Evolutionary conservation across 1,140 invertebrate genomes (phyloP).

Genomic region (Aphis craccivora): DNA sequence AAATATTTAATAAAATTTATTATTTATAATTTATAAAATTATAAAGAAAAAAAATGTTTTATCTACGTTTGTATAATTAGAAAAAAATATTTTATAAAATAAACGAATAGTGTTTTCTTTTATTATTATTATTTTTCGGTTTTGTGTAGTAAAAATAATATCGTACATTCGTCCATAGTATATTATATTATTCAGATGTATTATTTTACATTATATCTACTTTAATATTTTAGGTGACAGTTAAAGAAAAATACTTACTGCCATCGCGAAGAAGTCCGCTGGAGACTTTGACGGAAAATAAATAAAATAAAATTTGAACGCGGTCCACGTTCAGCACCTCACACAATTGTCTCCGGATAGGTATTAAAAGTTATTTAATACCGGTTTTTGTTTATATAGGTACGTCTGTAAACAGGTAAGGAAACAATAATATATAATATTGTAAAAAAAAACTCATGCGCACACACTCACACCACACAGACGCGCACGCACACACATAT

Average conservation of each 20-base stretch:
- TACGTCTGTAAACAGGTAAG: slow-evolving; percentile 30
- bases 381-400: slow-evolving; percentile 44
- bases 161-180: not conserved
- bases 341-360: not conserved
- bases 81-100: not conserved
- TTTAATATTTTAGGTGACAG: not conserved
- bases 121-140: not conserved
- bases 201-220: not conserved
- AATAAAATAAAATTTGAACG: not conserved
- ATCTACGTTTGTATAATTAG: not conserved
- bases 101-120: not conserved
- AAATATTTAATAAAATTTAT: too few relatives aligned
- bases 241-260: slow-evolving; percentile 16
- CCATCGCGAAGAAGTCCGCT: not conserved
- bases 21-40: too few relatives aligned
- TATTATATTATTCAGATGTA: not conserved
- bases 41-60: not conserved
- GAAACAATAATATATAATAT: slow-evolving; percentile 25
- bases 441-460: not conserved
- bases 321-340: not conserved
- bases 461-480: not conserved
- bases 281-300: not conserved
- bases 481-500: not conserved
- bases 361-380: slow-evolving; percentile 11
- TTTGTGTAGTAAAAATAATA: not conserved